Evolutionary conservation across 2,797 vertebrate species (phyloP).

Genomic region (Darevskia nairensis): DNA sequence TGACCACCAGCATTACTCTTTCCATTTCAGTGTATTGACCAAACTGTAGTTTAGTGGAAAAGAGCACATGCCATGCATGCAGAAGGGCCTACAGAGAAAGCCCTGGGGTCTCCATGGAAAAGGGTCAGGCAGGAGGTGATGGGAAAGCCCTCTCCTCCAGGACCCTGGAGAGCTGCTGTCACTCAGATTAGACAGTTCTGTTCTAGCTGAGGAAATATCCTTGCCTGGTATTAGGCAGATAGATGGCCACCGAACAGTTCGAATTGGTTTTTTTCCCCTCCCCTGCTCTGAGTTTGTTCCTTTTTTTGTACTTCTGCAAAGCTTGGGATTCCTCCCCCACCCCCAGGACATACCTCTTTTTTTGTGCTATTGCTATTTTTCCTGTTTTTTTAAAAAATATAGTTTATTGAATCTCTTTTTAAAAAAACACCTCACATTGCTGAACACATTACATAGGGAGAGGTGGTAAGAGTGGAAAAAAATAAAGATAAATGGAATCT

Average conservation of each 20-base stretch:
- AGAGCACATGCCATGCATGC: not conserved
- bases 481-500: too few relatives aligned
- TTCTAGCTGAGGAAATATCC: not conserved
- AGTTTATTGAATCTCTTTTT: too few relatives aligned
- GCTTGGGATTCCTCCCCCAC: too few relatives aligned
- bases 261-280: not conserved
- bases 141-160: not conserved
- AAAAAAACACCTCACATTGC: too few relatives aligned
- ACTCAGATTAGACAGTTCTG: not conserved
- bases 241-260: too few relatives aligned
- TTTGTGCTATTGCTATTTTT: too few relatives aligned
- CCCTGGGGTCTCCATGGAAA: not conserved
- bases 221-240: not conserved
- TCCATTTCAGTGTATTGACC: not conserved
- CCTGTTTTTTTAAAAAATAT: too few relatives aligned
- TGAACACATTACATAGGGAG: too few relatives aligned
- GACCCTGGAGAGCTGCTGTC: slow-evolving; percentile 1
- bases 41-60: not conserved
- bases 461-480: too few relatives aligned
- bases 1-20: too few relatives aligned
- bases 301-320: not conserved
- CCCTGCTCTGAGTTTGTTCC: not conserved
- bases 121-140: not conserved
- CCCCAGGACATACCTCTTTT: too few relatives aligned
- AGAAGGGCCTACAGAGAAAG: not conserved